Evolutionary conservation across 2,797 vertebrate species (phyloP), one percentile per base, ranked within the genome.

Genomic region (Salmo trutta): DNA sequence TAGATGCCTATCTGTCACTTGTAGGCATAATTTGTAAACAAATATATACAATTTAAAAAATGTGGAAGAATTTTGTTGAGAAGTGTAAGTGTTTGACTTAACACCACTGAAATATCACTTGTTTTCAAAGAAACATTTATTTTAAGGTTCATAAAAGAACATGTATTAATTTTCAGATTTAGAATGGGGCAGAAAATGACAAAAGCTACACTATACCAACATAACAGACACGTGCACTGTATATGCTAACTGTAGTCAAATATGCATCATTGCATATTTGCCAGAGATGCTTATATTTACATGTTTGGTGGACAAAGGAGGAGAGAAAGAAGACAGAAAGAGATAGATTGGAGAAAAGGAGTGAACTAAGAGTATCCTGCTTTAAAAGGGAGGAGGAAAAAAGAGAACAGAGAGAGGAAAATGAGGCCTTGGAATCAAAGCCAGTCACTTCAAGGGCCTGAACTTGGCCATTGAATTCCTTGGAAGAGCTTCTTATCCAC

Each of bases 391-490:
- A 80, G 71, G 66, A 74, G 71, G 77, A 70, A 76, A 41, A 70
- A 77, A 73, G 76, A 29, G 53, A 27, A 79, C 19, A 62, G 29
- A 6, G 16, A 77, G 59, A 86, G 80, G 80, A 84, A 89, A 89
- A 83, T 68, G 83, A 54, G 81, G 77, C 87, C 73, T 88, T 84
- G 85, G 75, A 91, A 88, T 92, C 79, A 91, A 89, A 91, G 87
- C 81, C 80, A 86, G 84, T 85, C 76, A 82, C 82, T 90, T 92
- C 85, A 91, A 91, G 91, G 85, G 79, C 77, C 83, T 86, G 82
- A 84, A 85, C 85, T 85, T 82, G 84, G 83, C 84, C 84, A 88
- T 73, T 85, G 81, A 89, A 90, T 88, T 88, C 78, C 87, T 87
- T 81, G 74, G 83, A 88, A 90, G 81, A 81, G 85, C 52, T 87